A percentile compares a stretch with the other conserved stretches of the same genome.
Conservation (phyloP, 2,113 vertebrate genomes). For the Macrotus californicus region DNA sequence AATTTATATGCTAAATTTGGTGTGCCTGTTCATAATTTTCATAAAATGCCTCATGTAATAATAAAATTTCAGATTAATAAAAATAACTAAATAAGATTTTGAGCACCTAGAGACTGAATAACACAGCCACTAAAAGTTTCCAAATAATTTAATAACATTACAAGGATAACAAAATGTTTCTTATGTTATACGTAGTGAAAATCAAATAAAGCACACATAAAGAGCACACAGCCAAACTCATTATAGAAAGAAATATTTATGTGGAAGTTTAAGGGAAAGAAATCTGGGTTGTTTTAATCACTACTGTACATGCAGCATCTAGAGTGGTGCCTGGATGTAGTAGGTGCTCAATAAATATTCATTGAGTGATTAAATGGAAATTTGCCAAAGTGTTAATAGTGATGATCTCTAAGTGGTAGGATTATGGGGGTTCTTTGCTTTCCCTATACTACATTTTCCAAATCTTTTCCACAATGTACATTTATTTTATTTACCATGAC, state of each 20-base stretch:
- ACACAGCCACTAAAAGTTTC: background rate
- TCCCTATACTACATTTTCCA: background rate
- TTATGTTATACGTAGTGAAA: background rate
- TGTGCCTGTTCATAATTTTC: background rate
- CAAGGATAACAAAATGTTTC: background rate
- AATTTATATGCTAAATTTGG: background rate
- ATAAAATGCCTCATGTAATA: background rate
- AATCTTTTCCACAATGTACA: background rate
- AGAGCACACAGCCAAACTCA: background rate
- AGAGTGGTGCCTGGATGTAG: background rate
- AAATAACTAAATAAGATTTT: background rate
- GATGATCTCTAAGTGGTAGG: background rate
- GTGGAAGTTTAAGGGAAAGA: background rate
- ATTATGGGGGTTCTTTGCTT: background rate
- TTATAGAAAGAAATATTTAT: background rate
- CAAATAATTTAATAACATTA: background rate
- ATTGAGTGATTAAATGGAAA: background rate
- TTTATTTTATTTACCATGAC: constrained; percentile 6
- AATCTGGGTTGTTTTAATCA: background rate
- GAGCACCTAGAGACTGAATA: background rate
- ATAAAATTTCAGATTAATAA: background rate
- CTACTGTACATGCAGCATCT: background rate
- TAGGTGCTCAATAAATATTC: background rate
- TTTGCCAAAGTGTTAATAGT: background rate
- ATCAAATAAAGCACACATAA: background rate